A percentile compares a stretch with the other conserved stretches of the same genome.
These are phyloP conservation scores for Sarcophaga carnaria DNA, from an alignment of 2,888 invertebrate genomes.

Conservation along the genomic window DNA sequence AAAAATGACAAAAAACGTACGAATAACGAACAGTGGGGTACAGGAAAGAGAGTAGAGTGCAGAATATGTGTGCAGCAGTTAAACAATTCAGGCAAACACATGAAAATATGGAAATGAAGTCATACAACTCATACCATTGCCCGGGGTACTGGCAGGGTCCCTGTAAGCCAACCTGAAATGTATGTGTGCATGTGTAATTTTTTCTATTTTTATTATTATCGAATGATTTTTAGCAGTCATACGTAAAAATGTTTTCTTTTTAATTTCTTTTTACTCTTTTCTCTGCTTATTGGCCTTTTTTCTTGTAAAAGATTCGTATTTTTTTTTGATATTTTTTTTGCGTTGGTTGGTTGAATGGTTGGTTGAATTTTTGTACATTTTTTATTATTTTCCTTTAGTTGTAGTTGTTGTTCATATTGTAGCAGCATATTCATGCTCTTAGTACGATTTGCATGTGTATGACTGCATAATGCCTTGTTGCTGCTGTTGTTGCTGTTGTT, in stretches of 20 bases:
- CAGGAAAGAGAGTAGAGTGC: background rate
- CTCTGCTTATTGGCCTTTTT: background rate
- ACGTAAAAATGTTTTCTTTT: conserved; percentile 46
- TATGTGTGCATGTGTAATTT: background rate
- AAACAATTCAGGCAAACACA: background rate
- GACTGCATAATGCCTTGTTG: conserved; percentile 52
- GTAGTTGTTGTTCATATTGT: background rate
- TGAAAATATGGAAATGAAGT: background rate
- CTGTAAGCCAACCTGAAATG: background rate
- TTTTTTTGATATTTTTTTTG: conserved; percentile 38
- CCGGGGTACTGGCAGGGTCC: background rate
- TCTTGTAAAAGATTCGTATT: conserved; percentile 17
- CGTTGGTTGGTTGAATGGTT: conserved; percentile 2
- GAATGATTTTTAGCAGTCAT: conserved; percentile 58
- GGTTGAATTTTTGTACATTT: conserved; percentile 18
- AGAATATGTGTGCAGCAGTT: background rate
- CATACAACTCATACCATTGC: background rate
- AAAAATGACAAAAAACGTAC: background rate
- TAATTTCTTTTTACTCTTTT: background rate
- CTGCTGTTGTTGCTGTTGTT: background rate
- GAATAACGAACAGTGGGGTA: background rate
- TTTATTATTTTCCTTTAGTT: conserved; percentile 22
- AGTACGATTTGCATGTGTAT: conserved; percentile 61
- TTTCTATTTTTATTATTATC: conserved; percentile 26
- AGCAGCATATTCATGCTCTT: background rate